Conservation (phyloP, 2,888 invertebrate species). For the Trilocha varians region DNA sequence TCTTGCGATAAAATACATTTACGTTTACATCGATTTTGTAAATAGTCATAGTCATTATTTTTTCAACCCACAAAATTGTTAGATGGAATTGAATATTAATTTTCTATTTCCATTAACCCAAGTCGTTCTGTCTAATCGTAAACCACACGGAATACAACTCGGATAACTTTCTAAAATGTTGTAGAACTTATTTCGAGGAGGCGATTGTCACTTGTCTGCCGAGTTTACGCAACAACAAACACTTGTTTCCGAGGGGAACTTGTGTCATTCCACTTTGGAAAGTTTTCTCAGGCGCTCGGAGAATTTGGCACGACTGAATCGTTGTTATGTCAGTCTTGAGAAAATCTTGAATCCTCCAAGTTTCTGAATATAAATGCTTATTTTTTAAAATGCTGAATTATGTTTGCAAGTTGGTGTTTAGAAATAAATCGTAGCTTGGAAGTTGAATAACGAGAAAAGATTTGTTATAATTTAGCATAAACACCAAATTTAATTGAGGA, state of each 20-base stretch:
- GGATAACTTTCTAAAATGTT: background rate
- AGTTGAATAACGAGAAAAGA: background rate
- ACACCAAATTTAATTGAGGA: too few species aligned
- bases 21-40: too few species aligned
- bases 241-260: background rate
- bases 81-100: too few species aligned
- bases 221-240: background rate
- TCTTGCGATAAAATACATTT: too few species aligned
- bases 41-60: too few species aligned
- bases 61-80: too few species aligned
- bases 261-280: background rate
- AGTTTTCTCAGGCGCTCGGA: background rate
- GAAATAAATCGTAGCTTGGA: background rate
- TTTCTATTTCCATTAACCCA: too few species aligned
- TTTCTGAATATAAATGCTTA: background rate
- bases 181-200: background rate
- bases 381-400: background rate
- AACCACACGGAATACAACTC: too few species aligned
- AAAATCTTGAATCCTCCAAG: background rate
- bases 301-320: background rate
- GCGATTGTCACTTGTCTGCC: background rate
- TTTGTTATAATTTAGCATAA: too few species aligned
- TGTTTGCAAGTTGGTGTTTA: background rate
- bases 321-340: background rate
- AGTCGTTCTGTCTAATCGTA: too few species aligned